phyloP scores from a whole-genome alignment of 2,113 vertebrate genomes.

The Natator depressus region DNA sequence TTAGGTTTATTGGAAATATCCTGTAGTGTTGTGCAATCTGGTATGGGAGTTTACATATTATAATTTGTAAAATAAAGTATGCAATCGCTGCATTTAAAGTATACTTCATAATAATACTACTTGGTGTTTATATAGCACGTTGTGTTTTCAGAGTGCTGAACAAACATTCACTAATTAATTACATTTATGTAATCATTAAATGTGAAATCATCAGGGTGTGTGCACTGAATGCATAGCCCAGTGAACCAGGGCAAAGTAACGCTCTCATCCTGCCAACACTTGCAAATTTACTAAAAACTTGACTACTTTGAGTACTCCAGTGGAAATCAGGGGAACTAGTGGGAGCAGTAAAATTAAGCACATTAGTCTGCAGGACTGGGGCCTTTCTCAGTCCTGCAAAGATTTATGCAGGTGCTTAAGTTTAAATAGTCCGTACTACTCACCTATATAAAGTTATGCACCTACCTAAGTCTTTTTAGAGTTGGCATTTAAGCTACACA shows the following conservation, averaged over 20 bases:
- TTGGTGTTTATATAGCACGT: fast-evolving
- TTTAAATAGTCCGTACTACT: neutral
- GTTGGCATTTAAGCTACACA: neutral
- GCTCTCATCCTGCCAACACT: neutral
- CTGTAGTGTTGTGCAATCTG: neutral
- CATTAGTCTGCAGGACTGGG: neutral
- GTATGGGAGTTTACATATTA: neutral
- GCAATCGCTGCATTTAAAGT: fast-evolving
- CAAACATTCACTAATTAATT: fast-evolving
- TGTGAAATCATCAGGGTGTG: fast-evolving
- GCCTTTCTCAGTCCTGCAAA: neutral
- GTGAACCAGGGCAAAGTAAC: fast-evolving
- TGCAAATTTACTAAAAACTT: neutral
- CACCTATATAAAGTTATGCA: neutral
- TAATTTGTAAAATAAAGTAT: fast-evolving
- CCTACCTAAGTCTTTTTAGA: neutral
- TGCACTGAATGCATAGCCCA: fast-evolving
- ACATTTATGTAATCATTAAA: neutral
- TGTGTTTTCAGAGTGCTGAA: neutral
- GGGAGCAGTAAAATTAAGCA: neutral
- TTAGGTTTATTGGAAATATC: too few relatives aligned
- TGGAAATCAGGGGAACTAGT: neutral
- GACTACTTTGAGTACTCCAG: fast-evolving
- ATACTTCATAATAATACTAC: fast-evolving
- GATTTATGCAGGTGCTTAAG: neutral